Base-by-base conservation (phyloP, 1,140 invertebrate species). In the Aricia agestis region DNA sequence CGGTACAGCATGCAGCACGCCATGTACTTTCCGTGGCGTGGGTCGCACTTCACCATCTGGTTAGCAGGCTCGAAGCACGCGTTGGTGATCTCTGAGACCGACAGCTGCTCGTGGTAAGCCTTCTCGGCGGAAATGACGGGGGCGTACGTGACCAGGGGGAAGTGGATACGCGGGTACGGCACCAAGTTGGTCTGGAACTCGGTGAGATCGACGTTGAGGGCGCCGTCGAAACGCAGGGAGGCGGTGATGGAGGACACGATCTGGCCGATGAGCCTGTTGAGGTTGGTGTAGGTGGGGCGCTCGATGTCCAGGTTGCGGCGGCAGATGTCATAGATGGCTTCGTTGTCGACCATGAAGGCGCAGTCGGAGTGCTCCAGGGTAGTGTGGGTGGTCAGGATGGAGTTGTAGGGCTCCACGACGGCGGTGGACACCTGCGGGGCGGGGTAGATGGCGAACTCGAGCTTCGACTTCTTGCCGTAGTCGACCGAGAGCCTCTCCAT, bases 11-110 rank as follows among this genome's bases (percentile, higher is more conserved):
- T 95, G 93, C 95, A 95, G 92, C 96, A 97, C 19, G 96, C 96
- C 97, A 98, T 97, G 93, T 97, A 98, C 84, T 98, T 97, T 74
- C 97, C 97, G 87, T 96, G 95, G 78, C 96, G 93, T 10, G 97
- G 97, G 86, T 97, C 96, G 88, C 97, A 97, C 89, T 97, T 98
- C n/a, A 98, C 96, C 97, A 98, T 97, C 93, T 97, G 97, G 92
- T 97, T 98, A 79, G 95, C 94, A 52, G 96, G 95, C 87, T 97
- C 96, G 90, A 98, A 98, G 89, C 96, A 97, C n/a, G 96, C 95
- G 86, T 95, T 97, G 81, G 97, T 98, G 82, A 98, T 97, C 86
- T 98, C 97, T 42, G 95, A 94, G n/a, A 98, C 95, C 9, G 95
- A 95, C 72, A 96, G 90, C 80, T 95, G 94, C 84, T 97, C 96